Conservation (phyloP, 2,888 invertebrate species). For the Drosophila flavopinicola region DNA sequence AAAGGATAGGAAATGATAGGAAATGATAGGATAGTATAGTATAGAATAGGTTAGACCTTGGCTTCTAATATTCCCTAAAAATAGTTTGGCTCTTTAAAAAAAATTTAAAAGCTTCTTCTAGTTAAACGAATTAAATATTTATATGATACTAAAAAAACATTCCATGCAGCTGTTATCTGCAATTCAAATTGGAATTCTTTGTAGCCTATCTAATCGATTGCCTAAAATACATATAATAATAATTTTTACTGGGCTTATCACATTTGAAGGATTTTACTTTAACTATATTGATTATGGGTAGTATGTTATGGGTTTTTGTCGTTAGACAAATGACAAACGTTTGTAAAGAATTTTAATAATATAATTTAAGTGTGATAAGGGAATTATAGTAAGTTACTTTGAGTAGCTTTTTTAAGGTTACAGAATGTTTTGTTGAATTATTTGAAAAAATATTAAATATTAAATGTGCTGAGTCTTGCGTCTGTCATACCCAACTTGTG, state of each 20-base stretch:
- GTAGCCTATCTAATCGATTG: conserved; percentile 31
- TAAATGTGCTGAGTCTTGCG: background rate
- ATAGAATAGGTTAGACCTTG: background rate
- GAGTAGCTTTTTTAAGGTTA: too few species aligned
- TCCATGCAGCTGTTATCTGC: conserved; percentile 9
- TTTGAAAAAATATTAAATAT: background rate
- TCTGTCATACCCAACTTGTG: background rate
- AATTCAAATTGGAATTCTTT: conserved; percentile 12
- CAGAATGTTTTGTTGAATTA: too few species aligned
- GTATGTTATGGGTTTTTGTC: background rate
- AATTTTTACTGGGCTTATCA: conserved; percentile 14
- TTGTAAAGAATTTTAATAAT: background rate
- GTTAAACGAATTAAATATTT: too few species aligned
- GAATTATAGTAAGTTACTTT: too few species aligned
- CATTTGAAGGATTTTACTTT: background rate
- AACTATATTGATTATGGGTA: background rate
- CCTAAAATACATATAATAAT: background rate
- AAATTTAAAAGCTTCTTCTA: too few species aligned
- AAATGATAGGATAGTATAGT: too few species aligned
- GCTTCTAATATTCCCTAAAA: too few species aligned
- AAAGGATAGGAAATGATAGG: background rate
- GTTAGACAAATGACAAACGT: background rate
- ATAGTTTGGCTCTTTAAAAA: too few species aligned
- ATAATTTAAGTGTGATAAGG: background rate
- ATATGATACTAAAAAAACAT: background rate